A percentile compares a stretch with the other conserved stretches of the same genome.
Evolutionary conservation across 2,888 invertebrate genomes (phyloP).

Genomic region (Silvanus unidentatus): DNA sequence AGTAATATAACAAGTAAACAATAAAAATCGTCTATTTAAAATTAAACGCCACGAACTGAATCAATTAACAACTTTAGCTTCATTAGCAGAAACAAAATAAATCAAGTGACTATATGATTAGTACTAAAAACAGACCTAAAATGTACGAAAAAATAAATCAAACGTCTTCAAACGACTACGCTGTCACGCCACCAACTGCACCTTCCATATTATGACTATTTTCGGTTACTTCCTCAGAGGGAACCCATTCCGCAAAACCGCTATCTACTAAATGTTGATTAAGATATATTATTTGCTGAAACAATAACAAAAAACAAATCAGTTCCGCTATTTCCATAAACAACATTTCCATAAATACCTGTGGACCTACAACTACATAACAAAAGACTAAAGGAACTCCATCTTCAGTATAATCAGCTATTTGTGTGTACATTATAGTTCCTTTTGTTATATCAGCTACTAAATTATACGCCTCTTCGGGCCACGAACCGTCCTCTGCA

Average conservation of each 20-base stretch:
- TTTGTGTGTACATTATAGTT: conserved; percentile 81
- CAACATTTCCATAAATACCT: no score
- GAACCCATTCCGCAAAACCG: conserved; percentile 73
- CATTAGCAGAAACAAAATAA: conserved; percentile 5
- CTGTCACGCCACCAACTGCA: conserved; percentile 17
- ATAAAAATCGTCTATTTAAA: no score
- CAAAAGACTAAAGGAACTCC: conserved; percentile 77
- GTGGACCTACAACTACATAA: conserved; percentile 66
- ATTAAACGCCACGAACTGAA: no score
- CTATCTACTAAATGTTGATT: conserved; percentile 82
- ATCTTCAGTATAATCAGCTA: conserved; percentile 74
- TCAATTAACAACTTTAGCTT: no score
- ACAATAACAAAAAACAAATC: conserved; percentile 35
- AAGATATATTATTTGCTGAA: conserved; percentile 76
- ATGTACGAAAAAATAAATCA: conserved; percentile 8
- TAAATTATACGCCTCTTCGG: conserved; percentile 68
- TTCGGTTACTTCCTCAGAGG: conserved; percentile 21
- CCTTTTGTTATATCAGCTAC: conserved; percentile 77
- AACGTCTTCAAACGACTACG: conserved; percentile 11
- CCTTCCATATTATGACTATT: conserved; percentile 10
- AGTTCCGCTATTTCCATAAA: not conserved
- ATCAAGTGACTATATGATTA: conserved; percentile 30
- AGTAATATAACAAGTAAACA: no score
- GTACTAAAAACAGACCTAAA: conserved; percentile 12
- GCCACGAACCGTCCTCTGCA: conserved; percentile 56